Evolutionary conservation across 2,797 vertebrate genomes (phyloP), one percentile per base, ranked within the genome.

Genomic region (Aldrovandia affinis): DNA sequence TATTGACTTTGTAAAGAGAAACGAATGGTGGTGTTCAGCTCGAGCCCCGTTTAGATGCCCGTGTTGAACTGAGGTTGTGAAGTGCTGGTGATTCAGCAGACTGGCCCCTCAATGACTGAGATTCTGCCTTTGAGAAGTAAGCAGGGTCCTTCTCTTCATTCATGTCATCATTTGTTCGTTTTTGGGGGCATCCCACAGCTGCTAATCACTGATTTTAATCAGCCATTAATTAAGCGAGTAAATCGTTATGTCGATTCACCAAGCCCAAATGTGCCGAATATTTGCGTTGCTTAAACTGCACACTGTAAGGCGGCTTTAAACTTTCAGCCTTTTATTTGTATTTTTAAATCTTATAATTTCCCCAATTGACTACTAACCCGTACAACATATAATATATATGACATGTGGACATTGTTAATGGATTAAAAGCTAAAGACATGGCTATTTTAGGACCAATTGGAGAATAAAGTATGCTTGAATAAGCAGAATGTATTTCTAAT

Each of bases 401-500:
- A 52, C 4, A 52, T n/a, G n/a, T n/a, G n/a, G n/a, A n/a, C n/a
- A n/a, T n/a, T n/a, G n/a, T n/a, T n/a, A n/a, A n/a, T n/a, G n/a
- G n/a, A n/a, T n/a, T n/a, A n/a, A n/a, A n/a, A n/a, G n/a, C n/a
- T n/a, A n/a, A n/a, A n/a, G n/a, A n/a, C n/a, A n/a, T n/a, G n/a
- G n/a, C n/a, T n/a, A n/a, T n/a, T n/a, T n/a, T n/a, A n/a, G n/a
- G n/a, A n/a, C n/a, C n/a, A n/a, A n/a, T n/a, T 52, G 50, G 50
- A 52, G 12, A 52, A 52, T 52, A n/a, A n/a, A n/a, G 50, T 52
- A 52, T 52, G 50, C 12, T 52, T 52, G 50, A 12, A 12, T 52
- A 86, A 61, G 44, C 42, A 80, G 78, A 85, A 68, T 79, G n/a
- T 75, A 22, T 89, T 85, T 85, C 82, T 68, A 73, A 83, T 81